Percentiles rank a stretch among this genome's conserved stretches.
phyloP scores from a whole-genome alignment of 2,888 invertebrate genomes.

The Xestia ashworthii region DNA sequence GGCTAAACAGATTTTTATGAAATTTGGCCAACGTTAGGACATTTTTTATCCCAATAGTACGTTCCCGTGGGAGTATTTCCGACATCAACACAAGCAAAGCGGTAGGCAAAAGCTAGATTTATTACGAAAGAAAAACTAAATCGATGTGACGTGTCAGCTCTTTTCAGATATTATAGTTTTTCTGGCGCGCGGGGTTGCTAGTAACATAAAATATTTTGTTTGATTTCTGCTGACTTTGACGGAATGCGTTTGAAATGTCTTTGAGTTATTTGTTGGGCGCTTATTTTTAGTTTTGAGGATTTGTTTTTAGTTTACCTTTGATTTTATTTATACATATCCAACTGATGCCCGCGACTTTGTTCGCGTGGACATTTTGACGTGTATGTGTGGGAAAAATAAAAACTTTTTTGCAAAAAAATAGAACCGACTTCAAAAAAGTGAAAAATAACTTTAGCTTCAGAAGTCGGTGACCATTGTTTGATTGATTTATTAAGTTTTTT shows the following conservation, averaged over 20 bases:
- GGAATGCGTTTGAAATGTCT: constrained; percentile 11
- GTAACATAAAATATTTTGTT: constrained; percentile 45
- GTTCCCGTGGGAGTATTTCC: too few species aligned
- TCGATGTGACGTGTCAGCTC: constrained; percentile 32
- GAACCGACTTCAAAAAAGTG: too few species aligned
- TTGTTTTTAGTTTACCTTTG: neutral
- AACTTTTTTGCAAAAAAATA: too few species aligned
- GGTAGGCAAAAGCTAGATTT: neutral
- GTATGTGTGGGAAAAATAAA: too few species aligned
- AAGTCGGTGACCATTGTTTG: too few species aligned
- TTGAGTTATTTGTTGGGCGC: constrained; percentile 5
- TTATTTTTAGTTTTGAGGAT: neutral
- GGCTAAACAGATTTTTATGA: neutral
- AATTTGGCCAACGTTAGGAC: neutral
- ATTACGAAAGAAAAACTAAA: constrained; percentile 27
- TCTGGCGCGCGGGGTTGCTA: constrained; percentile 2
- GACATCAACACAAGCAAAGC: neutral
- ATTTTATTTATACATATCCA: too few species aligned
- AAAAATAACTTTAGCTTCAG: too few species aligned
- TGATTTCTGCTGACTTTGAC: constrained; percentile 34
- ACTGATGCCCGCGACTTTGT: too few species aligned
- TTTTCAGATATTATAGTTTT: constrained; percentile 39
- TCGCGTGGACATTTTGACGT: too few species aligned
- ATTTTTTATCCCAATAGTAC: neutral
- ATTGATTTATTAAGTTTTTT: too few species aligned